These are phyloP conservation scores for Volucella bombylans DNA, from an alignment of 2,888 invertebrate genomes.

Conservation along the genomic window DNA sequence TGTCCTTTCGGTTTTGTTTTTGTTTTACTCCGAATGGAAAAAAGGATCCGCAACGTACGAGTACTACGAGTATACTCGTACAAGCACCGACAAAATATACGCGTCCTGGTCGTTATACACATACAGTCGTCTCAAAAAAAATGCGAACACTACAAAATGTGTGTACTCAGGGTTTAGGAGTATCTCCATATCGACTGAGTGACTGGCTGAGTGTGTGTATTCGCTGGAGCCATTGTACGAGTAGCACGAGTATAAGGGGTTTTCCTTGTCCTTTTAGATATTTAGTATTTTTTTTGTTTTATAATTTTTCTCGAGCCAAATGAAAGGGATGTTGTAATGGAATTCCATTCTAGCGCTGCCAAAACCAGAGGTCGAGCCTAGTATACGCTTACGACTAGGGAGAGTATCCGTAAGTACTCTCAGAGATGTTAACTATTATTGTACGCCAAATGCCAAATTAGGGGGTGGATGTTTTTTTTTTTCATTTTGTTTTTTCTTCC, in stretches of 20 bases:
- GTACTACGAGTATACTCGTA: too few relatives aligned
- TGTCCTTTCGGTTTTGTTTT: conserved; percentile 38
- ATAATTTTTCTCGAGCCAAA: conserved; percentile 28
- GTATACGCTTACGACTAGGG: not conserved
- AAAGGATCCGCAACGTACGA: conserved; percentile 31
- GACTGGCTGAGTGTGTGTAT: conserved; percentile 27
- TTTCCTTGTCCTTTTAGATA: not conserved
- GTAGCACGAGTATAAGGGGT: too few relatives aligned
- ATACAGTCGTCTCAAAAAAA: not conserved
- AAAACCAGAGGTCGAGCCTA: conserved; percentile 62
- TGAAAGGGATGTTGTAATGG: conserved; percentile 65
- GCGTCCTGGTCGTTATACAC: too few relatives aligned
- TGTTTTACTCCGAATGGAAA: conserved; percentile 20
- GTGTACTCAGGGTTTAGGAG: not conserved
- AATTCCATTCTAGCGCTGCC: conserved; percentile 67
- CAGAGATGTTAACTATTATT: conserved; percentile 63
- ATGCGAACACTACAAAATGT: not conserved
- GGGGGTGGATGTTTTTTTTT: conserved; percentile 22
- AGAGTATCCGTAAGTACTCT: conserved; percentile 29
- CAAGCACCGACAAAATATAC: too few relatives aligned
- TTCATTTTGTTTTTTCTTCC: too few relatives aligned
- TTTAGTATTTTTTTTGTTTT: not conserved
- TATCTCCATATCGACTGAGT: not conserved
- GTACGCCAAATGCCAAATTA: not conserved
- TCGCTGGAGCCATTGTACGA: not conserved